Percentiles rank a stretch among this genome's conserved stretches.
phyloP scores from a whole-genome alignment of 2,113 vertebrate species.

The Sporophila hypoxantha region DNA sequence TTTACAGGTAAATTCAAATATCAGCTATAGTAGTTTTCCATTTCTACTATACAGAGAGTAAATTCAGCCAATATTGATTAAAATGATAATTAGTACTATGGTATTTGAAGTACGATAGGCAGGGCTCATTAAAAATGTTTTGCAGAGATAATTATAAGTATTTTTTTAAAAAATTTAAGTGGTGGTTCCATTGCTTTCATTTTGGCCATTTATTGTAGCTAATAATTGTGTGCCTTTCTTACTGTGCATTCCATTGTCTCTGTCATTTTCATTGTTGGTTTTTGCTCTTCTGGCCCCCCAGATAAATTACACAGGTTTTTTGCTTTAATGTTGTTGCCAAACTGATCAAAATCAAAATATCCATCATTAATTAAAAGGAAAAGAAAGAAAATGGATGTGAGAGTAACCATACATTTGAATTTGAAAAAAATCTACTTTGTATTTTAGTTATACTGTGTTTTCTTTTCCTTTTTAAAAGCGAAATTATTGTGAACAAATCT shows the following conservation, averaged over 20 bases:
- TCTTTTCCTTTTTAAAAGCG: constrained; percentile 23
- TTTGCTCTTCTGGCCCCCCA: background rate
- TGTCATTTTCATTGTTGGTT: constrained; percentile 40
- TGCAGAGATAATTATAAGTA: background rate
- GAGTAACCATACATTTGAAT: constrained; percentile 4
- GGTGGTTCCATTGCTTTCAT: background rate
- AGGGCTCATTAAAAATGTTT: background rate
- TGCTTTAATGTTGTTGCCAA: background rate
- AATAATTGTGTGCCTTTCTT: constrained; percentile 36
- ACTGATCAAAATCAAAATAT: constrained; percentile 11
- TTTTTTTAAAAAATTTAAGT: background rate
- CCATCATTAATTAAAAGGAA: background rate
- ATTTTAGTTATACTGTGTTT: constrained; percentile 9
- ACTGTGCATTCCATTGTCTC: constrained; percentile 35
- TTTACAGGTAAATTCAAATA: background rate
- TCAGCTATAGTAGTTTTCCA: background rate
- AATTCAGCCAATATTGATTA: background rate
- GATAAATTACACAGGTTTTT: background rate
- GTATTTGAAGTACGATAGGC: background rate
- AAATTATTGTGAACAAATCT: constrained; percentile 7
- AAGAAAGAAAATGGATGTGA: background rate
- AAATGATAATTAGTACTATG: background rate
- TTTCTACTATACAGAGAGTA: background rate
- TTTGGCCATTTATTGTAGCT: constrained; percentile 15
- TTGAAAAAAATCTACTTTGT: constrained; percentile 28